Conservation (phyloP, 1,140 invertebrate species). For the Forficula auricularia region DNA sequence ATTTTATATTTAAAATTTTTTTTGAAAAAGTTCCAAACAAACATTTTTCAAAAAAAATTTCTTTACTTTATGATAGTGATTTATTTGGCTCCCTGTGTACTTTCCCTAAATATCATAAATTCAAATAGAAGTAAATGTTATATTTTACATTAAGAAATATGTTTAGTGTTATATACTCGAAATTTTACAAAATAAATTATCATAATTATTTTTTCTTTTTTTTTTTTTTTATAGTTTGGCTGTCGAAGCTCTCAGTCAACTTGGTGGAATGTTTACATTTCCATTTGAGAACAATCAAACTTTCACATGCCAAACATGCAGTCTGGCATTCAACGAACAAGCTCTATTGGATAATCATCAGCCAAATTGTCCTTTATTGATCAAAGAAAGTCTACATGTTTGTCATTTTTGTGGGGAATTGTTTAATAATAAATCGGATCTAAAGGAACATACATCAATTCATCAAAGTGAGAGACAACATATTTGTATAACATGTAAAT, state of each 20-base stretch:
- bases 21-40: too few species aligned
- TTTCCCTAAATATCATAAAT: too few species aligned
- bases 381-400: background rate
- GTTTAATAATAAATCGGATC: conserved; percentile 26
- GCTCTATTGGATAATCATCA: conserved; percentile 16
- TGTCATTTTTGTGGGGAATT: conserved; percentile 24
- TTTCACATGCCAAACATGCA: conserved; percentile 17
- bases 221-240: conserved; percentile 22
- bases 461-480: conserved; percentile 27
- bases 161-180: too few species aligned
- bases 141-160: too few species aligned
- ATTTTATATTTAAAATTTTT: too few species aligned
- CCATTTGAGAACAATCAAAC: conserved; percentile 20
- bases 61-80: too few species aligned
- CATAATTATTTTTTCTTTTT: too few species aligned
- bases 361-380: conserved; percentile 15
- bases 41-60: too few species aligned
- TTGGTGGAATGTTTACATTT: conserved; percentile 27
- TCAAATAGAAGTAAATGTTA: too few species aligned
- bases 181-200: too few species aligned
- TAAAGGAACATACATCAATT: conserved; percentile 27
- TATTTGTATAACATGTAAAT: conserved; percentile 22
- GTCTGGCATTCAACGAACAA: conserved; percentile 16
- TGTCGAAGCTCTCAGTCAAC: conserved; percentile 29
- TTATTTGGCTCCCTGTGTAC: too few species aligned